Percentiles rank a stretch among this genome's conserved stretches.
Conservation (phyloP, 2,888 invertebrate species). For the Xestia rhomboidea region DNA sequence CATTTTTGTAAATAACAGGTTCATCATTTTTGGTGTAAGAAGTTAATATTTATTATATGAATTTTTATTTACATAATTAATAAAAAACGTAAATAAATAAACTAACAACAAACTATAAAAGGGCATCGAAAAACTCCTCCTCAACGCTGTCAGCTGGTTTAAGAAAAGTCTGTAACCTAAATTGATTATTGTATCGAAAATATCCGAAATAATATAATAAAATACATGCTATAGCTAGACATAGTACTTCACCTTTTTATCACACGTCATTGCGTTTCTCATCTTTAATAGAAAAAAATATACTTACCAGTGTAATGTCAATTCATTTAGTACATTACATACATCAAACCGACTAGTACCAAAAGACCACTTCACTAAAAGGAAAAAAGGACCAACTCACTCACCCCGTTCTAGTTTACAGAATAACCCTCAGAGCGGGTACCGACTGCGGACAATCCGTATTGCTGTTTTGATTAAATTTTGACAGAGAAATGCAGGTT, state of each 20-base stretch:
- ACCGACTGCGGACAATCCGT: conserved; percentile 77
- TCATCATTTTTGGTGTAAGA: neutral
- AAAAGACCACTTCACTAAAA: neutral
- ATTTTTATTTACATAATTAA: too few relatives aligned
- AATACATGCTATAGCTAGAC: too few relatives aligned
- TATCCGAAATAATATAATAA: too few relatives aligned
- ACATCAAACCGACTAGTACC: neutral
- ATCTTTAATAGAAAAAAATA: neutral
- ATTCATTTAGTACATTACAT: neutral
- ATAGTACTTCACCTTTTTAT: too few relatives aligned
- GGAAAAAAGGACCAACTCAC: neutral
- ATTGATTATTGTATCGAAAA: too few relatives aligned
- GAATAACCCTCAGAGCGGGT: conserved; percentile 72
- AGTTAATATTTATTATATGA: too few relatives aligned
- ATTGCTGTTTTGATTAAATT: conserved; percentile 90
- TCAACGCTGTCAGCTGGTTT: too few relatives aligned
- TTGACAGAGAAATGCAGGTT: conserved; percentile 83
- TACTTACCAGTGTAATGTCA: too few relatives aligned
- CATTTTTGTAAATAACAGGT: neutral
- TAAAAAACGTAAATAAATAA: too few relatives aligned
- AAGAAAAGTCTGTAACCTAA: too few relatives aligned
- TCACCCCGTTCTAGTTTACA: conserved; percentile 44
- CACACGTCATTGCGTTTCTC: neutral
- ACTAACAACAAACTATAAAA: too few relatives aligned
- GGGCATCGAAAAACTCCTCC: too few relatives aligned